A percentile compares a stretch with the other conserved stretches of the same genome.
phyloP scores from a whole-genome alignment of 2,888 invertebrate genomes.

The Tetragnatha montana region DNA sequence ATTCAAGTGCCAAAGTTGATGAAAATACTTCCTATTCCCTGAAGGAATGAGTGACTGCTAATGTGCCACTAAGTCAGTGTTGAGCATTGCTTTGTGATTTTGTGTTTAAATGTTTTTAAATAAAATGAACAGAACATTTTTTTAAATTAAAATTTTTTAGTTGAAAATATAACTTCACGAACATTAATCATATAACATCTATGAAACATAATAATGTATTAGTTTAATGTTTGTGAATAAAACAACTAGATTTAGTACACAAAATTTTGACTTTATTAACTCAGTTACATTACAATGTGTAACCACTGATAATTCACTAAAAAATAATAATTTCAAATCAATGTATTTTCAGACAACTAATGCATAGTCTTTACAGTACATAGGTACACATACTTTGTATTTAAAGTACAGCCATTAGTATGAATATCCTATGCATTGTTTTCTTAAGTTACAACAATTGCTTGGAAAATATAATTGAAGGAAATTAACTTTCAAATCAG shows the following conservation, averaged over 20 bases:
- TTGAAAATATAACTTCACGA: neutral
- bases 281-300: neutral
- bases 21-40: neutral
- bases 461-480: no score
- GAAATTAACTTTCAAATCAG: no score
- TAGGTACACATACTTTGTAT: neutral
- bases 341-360: neutral
- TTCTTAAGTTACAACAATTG: no score
- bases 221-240: neutral
- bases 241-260: neutral
- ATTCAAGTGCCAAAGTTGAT: slow-evolving; percentile 46
- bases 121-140: neutral
- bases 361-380: neutral
- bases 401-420: no score
- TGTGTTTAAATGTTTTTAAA: neutral
- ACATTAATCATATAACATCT: neutral
- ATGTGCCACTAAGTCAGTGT: neutral
- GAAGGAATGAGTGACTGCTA: neutral
- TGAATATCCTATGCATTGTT: no score
- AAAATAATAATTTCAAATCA: neutral
- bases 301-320: neutral
- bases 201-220: neutral
- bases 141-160: neutral
- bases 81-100: neutral
- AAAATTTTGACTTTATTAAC: neutral